Evolutionary conservation across 2,113 vertebrate genomes (phyloP).

Genomic region (Ahaetulla prasina): DNA sequence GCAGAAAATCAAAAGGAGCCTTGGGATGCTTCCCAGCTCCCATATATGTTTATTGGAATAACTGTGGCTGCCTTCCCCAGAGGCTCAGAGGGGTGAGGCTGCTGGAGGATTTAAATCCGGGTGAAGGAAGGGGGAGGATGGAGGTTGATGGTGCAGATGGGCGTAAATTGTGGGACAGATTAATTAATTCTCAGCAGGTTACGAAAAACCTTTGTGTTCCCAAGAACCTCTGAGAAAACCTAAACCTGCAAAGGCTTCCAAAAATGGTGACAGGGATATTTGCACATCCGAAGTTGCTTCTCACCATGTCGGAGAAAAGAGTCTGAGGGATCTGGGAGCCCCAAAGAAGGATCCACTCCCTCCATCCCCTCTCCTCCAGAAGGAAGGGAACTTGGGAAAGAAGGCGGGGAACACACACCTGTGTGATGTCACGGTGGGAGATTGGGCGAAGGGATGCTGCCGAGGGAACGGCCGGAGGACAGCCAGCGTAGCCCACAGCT

Average conservation of each 20-base stretch:
- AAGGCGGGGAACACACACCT: not conserved
- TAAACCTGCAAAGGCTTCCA: not conserved
- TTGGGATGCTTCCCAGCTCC: too few species aligned
- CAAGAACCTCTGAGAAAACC: not conserved
- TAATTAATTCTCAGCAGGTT: too few species aligned
- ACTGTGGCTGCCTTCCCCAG: too few species aligned
- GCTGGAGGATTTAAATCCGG: too few species aligned
- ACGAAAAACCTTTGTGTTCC: not conserved
- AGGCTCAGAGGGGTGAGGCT: too few species aligned
- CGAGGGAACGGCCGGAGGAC: too few species aligned
- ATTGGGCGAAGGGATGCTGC: too few species aligned
- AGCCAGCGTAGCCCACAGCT: too few species aligned
- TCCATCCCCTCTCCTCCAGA: not conserved
- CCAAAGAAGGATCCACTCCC: rapidly evolving
- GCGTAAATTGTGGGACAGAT: not conserved
- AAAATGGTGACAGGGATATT: not conserved
- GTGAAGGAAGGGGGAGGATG: too few species aligned
- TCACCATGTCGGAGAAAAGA: too few species aligned
- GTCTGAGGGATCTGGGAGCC: not conserved
- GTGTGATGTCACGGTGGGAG: too few species aligned
- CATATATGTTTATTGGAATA: rapidly evolving
- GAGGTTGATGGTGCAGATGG: not conserved
- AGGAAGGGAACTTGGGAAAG: not conserved
- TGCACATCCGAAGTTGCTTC: not conserved
- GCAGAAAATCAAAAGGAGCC: too few species aligned